Conservation (phyloP, 2,113 vertebrate genomes). For the Noturus placidus region DNA sequence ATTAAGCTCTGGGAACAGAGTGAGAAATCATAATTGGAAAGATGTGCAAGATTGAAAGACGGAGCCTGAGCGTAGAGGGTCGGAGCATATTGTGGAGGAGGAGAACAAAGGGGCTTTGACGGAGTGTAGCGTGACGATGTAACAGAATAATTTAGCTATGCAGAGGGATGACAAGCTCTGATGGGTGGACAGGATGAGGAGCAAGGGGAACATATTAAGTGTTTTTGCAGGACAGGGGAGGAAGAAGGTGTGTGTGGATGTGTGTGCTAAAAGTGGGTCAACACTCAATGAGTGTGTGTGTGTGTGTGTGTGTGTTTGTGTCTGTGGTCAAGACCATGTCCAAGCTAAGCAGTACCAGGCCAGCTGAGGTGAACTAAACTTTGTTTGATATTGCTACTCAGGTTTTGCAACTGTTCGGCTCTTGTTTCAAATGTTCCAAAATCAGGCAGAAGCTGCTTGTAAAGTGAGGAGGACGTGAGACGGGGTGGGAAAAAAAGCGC, state of each 20-base stretch:
- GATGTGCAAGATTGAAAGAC: slow-evolving; percentile 64
- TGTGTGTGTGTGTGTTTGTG: slow-evolving; percentile 18
- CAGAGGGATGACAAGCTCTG: slow-evolving; percentile 61
- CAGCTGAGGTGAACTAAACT: slow-evolving; percentile 25
- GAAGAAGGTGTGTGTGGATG: slow-evolving; percentile 28
- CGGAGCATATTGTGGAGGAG: slow-evolving; percentile 60
- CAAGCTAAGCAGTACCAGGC: slow-evolving; percentile 16
- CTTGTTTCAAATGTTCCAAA: slow-evolving; percentile 25
- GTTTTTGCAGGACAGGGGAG: slow-evolving; percentile 48
- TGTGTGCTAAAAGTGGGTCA: slow-evolving; percentile 33
- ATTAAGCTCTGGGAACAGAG: slow-evolving; percentile 61
- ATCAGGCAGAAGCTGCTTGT: neutral
- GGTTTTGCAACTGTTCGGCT: slow-evolving; percentile 19
- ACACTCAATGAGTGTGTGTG: slow-evolving; percentile 2
- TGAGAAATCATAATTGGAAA: slow-evolving; percentile 67
- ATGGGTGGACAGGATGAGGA: slow-evolving; percentile 58
- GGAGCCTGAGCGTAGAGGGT: slow-evolving; percentile 62
- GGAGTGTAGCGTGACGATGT: slow-evolving; percentile 58
- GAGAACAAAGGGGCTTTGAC: slow-evolving; percentile 68
- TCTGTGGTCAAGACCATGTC: slow-evolving; percentile 8
- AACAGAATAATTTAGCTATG: slow-evolving; percentile 67
- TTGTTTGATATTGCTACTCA: slow-evolving; percentile 26
- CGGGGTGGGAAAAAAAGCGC: neutral
- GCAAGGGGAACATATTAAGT: slow-evolving; percentile 36
- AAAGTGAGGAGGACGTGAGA: neutral